Conservation (phyloP, 1,140 invertebrate genomes). For the Pseudomyrmex gracilis region DNA sequence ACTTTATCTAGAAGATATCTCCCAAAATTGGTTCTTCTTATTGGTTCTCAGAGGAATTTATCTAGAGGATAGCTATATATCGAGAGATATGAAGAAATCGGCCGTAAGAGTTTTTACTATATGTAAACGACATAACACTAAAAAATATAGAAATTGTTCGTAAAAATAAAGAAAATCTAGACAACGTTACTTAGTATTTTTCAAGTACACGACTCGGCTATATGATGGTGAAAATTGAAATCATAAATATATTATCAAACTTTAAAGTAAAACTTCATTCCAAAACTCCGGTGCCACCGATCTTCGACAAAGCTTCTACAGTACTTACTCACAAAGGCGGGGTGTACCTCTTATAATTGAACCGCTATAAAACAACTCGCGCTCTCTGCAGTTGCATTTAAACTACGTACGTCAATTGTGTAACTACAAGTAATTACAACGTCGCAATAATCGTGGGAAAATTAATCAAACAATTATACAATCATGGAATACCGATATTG, state of each 20-base stretch:
- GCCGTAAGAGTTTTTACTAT: slow-evolving; percentile 1
- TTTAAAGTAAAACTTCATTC: slow-evolving; percentile 5
- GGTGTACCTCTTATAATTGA: slow-evolving; percentile 73
- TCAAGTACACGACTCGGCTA: slow-evolving; percentile 83
- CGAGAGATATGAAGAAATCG: no score
- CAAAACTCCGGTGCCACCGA: slow-evolving; percentile 78
- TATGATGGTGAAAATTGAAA: slow-evolving; percentile 83
- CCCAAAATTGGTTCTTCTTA: no score
- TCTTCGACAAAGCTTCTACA: slow-evolving; percentile 68
- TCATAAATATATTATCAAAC: slow-evolving; percentile 70
- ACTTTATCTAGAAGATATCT: no score
- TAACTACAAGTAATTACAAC: no score
- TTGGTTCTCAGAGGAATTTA: no score
- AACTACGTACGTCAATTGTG: no score
- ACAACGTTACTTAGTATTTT: slow-evolving; percentile 20
- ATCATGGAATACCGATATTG: no score
- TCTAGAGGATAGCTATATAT: no score
- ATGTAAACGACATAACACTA: neutral
- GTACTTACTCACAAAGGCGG: slow-evolving; percentile 84
- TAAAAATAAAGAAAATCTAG: neutral
- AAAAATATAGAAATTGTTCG: neutral
- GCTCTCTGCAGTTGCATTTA: no score
- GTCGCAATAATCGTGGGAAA: no score
- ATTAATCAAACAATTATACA: no score
- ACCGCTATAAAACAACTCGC: slow-evolving; percentile 24